Base-by-base conservation (phyloP, 1,140 invertebrate genomes). In the Archivesica marissinica region DNA sequence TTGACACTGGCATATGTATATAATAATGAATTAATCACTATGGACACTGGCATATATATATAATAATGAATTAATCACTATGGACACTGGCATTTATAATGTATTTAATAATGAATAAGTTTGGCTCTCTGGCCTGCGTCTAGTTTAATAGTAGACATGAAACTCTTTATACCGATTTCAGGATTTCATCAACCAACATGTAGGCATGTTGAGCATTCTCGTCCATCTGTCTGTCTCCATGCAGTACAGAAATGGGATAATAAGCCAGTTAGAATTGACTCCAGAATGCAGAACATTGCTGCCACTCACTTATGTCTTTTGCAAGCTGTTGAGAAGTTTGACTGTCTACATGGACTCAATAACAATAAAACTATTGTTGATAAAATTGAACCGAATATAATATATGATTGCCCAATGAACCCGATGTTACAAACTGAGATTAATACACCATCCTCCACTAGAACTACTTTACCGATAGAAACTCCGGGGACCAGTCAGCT, bases 401-500 rank as follows among this genome's bases (percentile, higher is more conserved):
- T 3, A 23, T 74, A 74, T 50, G 68, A 74, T 2, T 50, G 38
- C 44, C 68, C 68, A 4, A 50, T 25, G 68, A 20, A 47, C 17
- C 20, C 68, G 28, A 28, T 17, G 13, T 15, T 50, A 9, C 25
- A 74, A 23, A 50, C 30, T 25, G 68, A 74, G 50, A 74, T 74
- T 17, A 50, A 17, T 28, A 41, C 41, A 30, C 68, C 68, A 30
- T 23, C 68, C 2, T 13, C n/a, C 17, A 33, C 28, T 25, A 25
- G 2, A 3, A 28, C 25, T 25, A 50, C 28, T 20, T 17, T 44
- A 25, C 68, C 68, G 6, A 25, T 74, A 33, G 68, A 74, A 3
- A 28, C 23, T 39, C 68, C 68, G 28, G 44, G 39, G 11, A 50
- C 68, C 23, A 74, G 30, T 28, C 68, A 74, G 23, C 20, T 74